Conservation (phyloP, 2,888 invertebrate species). For the Zhuqinia jingwanae region DNA sequence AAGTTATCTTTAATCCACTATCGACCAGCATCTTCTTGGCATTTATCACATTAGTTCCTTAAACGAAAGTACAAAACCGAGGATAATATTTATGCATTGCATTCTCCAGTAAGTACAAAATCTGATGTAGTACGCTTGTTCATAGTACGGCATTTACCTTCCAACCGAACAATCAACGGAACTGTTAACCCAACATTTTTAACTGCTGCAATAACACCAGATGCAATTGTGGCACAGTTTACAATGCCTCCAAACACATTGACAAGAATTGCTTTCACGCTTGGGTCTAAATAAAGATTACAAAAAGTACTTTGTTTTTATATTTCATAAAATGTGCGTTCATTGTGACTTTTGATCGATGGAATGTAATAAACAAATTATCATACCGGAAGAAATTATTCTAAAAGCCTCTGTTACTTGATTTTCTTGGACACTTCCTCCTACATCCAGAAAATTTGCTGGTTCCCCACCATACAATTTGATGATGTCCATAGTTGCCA, state of each 20-base stretch:
- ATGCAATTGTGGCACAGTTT: conserved; percentile 98
- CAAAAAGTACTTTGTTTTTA: not conserved
- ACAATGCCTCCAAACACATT: conserved; percentile 99
- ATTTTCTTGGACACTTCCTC: conserved; percentile 96
- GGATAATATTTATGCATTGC: not conserved
- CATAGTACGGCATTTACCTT: conserved; percentile 85
- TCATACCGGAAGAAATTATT: conserved; percentile 88
- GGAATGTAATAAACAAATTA: not conserved
- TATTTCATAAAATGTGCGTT: not conserved
- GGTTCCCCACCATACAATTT: conserved; percentile 96
- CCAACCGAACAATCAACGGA: conserved; percentile 95
- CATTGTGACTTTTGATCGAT: too few relatives aligned
- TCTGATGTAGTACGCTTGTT: too few relatives aligned
- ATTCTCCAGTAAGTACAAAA: not conserved
- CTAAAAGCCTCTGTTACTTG: conserved; percentile 96
- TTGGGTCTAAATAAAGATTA: conserved; percentile 85
- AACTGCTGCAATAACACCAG: conserved; percentile 95
- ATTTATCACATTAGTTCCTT: conserved; percentile 91
- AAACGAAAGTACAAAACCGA: conserved; percentile 53
- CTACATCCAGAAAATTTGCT: conserved; percentile 99
- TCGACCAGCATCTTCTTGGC: conserved; percentile 91
- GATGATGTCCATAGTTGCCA: conserved; percentile 99
- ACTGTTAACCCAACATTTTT: conserved; percentile 89
- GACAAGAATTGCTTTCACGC: conserved; percentile 96
- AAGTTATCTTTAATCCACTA: conserved; percentile 91